These are phyloP conservation scores for Trogon melanurus DNA, from an alignment of 2,113 vertebrate genomes.

Conservation along the genomic window DNA sequence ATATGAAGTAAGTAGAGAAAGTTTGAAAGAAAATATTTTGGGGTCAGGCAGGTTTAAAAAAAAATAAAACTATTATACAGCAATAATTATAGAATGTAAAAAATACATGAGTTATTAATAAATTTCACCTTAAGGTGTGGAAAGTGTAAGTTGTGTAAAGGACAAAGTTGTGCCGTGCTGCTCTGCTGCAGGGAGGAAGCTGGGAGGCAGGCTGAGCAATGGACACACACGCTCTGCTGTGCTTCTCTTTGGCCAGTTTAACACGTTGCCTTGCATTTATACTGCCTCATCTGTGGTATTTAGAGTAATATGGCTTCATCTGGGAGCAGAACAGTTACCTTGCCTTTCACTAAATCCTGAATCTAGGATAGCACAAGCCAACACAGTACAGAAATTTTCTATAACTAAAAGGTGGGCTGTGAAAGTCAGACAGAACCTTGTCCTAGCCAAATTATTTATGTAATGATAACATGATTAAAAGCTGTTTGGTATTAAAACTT, in stretches of 20 bases:
- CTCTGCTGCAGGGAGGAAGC: not conserved
- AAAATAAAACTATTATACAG: not conserved
- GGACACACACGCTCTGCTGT: not conserved
- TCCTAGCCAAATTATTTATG: not conserved
- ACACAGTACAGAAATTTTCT: not conserved
- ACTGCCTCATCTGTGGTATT: not conserved
- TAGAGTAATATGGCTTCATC: not conserved
- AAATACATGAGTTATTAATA: not conserved
- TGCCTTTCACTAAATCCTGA: not conserved
- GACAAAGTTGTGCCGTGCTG: not conserved
- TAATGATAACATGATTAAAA: constrained; percentile 44
- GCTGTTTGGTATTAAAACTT: not conserved
- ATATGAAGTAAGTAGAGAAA: not conserved
- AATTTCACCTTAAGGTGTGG: not conserved
- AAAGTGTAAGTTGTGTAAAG: not conserved
- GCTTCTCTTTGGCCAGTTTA: not conserved
- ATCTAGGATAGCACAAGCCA: not conserved
- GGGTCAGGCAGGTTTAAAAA: not conserved
- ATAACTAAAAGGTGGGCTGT: not conserved
- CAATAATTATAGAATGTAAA: not conserved
- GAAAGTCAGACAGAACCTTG: not conserved
- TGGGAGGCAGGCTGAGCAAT: not conserved
- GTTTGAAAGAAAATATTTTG: not conserved
- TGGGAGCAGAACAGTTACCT: not conserved
- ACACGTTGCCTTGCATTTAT: not conserved